phyloP scores from a whole-genome alignment of 2,797 vertebrate species.

The Menidia menidia region DNA sequence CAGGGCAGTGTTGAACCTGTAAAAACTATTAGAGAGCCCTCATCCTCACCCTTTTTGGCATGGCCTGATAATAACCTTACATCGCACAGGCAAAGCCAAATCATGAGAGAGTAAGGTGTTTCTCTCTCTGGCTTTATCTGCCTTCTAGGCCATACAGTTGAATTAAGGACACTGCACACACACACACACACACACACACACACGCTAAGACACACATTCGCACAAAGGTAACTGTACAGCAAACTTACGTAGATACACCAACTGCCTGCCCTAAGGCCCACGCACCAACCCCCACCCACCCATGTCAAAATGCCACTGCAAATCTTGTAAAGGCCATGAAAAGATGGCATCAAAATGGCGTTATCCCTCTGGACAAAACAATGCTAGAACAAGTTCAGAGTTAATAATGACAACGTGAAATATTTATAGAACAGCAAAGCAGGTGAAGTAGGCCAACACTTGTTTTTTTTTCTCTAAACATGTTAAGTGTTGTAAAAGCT shows the following conservation, averaged over 20 bases:
- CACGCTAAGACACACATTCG: neutral
- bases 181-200: constrained; percentile 9
- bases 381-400: constrained; percentile 42
- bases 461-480: constrained; percentile 36
- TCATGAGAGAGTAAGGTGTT: constrained; percentile 65
- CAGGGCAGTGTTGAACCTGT: constrained; percentile 82
- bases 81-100: constrained; percentile 65
- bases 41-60: constrained; percentile 81
- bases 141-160: constrained; percentile 61
- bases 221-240: constrained; percentile 42
- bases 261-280: constrained; percentile 40
- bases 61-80: constrained; percentile 82
- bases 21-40: constrained; percentile 85
- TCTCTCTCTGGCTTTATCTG: constrained; percentile 62
- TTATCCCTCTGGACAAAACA: constrained; percentile 54
- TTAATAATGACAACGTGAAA: constrained; percentile 32
- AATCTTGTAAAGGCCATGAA: constrained; percentile 60
- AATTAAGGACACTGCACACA: constrained; percentile 63
- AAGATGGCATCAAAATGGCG: constrained; percentile 66
- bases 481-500: constrained; percentile 16
- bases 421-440: constrained; percentile 26
- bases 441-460: constrained; percentile 27
- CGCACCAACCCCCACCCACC: constrained; percentile 59
- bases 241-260: constrained; percentile 45
- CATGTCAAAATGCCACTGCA: constrained; percentile 62